A percentile compares a stretch with the other conserved stretches of the same genome.
These are phyloP conservation scores for Eupithecia insigniata DNA, from an alignment of 2,888 invertebrate species.

Conservation along the genomic window DNA sequence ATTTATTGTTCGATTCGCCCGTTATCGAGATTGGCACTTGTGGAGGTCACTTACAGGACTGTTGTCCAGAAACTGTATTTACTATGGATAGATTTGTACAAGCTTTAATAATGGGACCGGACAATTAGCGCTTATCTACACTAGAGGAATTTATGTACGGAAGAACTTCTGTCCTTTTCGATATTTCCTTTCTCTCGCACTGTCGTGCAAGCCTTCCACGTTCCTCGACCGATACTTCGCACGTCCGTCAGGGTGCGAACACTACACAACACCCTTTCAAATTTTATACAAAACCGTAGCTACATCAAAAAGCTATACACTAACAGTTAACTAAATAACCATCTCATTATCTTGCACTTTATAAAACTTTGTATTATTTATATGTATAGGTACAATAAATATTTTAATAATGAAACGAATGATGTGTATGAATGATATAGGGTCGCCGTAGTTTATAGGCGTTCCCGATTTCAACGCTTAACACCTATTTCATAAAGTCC, in stretches of 20 bases:
- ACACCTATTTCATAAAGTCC: slow-evolving; percentile 38
- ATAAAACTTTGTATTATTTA: slow-evolving; percentile 56
- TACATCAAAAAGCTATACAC: slow-evolving; percentile 74
- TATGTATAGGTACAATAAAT: slow-evolving; percentile 52
- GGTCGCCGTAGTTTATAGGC: slow-evolving; percentile 50
- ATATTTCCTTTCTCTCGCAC: slow-evolving; percentile 12
- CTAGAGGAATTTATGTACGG: slow-evolving; percentile 33
- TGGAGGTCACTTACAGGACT: slow-evolving; percentile 60
- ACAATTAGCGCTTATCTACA: slow-evolving; percentile 49
- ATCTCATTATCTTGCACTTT: slow-evolving; percentile 57
- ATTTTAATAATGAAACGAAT: slow-evolving; percentile 69
- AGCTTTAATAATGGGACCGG: slow-evolving; percentile 42
- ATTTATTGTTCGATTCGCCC: slow-evolving; percentile 65
- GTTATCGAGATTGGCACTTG: slow-evolving; percentile 72
- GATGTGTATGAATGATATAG: slow-evolving; percentile 79
- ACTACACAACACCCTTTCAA: slow-evolving; percentile 50
- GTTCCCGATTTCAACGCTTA: slow-evolving; percentile 45
- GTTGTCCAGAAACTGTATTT: slow-evolving; percentile 18
- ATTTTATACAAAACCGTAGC: slow-evolving; percentile 65
- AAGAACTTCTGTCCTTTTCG: slow-evolving; percentile 16
- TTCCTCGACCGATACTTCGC: slow-evolving; percentile 41
- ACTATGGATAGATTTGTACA: slow-evolving; percentile 37
- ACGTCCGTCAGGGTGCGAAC: slow-evolving; percentile 42
- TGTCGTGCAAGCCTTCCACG: slow-evolving; percentile 9
- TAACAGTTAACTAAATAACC: slow-evolving; percentile 74